These are phyloP conservation scores for Coremacera marginata DNA, from an alignment of 2,888 invertebrate species.

Conservation along the genomic window DNA sequence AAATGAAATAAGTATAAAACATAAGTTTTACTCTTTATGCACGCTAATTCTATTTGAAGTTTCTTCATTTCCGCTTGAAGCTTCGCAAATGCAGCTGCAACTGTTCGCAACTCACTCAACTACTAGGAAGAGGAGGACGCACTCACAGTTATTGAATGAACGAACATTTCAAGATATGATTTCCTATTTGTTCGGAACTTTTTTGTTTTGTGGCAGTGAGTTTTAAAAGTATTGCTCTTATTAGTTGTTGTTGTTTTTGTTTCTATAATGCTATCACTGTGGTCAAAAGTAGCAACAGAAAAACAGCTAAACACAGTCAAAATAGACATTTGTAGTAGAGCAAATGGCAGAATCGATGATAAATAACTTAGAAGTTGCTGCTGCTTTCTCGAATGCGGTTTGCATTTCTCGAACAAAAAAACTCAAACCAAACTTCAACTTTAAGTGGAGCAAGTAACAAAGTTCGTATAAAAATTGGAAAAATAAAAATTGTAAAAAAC, in stretches of 20 bases:
- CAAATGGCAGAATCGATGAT: slow-evolving; percentile 16
- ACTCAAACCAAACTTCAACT: neutral
- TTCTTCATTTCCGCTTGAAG: neutral
- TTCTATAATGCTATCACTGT: neutral
- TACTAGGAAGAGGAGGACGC: too few relatives aligned
- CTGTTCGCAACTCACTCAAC: too few relatives aligned
- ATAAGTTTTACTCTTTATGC: neutral
- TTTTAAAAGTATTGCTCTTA: neutral
- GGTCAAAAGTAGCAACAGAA: neutral
- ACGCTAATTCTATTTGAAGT: neutral
- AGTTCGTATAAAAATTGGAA: neutral
- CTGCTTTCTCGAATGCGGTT: neutral
- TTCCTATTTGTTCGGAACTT: slow-evolving; percentile 4
- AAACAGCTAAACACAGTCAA: too few relatives aligned
- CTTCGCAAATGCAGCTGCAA: neutral
- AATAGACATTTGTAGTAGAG: neutral
- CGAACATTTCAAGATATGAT: neutral
- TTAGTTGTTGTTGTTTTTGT: neutral
- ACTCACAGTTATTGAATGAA: too few relatives aligned
- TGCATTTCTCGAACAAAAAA: neutral
- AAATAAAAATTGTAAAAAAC: neutral
- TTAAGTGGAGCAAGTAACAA: neutral
- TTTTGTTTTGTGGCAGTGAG: neutral
- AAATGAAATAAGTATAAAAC: neutral
- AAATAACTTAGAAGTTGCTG: slow-evolving; percentile 11